These are phyloP conservation scores for Myodes glareolus DNA, from an alignment of 2,113 vertebrate species.

Conservation along the genomic window DNA sequence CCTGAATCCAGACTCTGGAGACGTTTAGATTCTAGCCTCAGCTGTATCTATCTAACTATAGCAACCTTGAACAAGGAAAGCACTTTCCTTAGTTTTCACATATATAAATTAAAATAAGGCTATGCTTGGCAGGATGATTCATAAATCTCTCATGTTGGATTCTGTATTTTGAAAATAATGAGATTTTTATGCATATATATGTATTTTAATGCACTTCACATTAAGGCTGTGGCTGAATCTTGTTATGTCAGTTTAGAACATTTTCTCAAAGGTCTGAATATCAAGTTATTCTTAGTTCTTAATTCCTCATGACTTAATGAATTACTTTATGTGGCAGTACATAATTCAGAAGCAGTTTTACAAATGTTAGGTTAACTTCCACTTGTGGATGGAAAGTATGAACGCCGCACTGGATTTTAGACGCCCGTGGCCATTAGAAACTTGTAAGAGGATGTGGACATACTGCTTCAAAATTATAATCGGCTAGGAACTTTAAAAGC, in stretches of 20 bases:
- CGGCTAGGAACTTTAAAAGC: constrained; percentile 36
- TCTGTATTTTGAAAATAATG: constrained; percentile 22
- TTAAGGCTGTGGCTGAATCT: constrained; percentile 10
- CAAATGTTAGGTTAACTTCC: constrained; percentile 4
- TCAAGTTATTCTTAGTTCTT: constrained; percentile 42
- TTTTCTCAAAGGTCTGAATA: constrained; percentile 48
- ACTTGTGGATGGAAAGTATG: not conserved
- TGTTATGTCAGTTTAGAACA: not conserved
- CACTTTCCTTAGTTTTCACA: constrained; percentile 31
- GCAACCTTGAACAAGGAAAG: not conserved
- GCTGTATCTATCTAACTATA: not conserved
- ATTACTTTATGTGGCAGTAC: constrained; percentile 5
- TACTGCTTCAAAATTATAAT: constrained; percentile 29
- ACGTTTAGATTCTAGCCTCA: not conserved
- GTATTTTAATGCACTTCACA: not conserved
- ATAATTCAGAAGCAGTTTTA: constrained; percentile 23
- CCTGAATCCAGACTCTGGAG: not conserved
- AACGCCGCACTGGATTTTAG: not conserved
- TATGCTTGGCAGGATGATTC: constrained; percentile 16
- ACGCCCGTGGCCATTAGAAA: not conserved
- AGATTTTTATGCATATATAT: not conserved
- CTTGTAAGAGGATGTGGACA: not conserved
- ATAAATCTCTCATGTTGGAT: not conserved
- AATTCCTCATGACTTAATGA: constrained; percentile 52
- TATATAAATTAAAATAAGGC: constrained; percentile 2